Conservation (phyloP, 2,113 vertebrate species). For the Dascyllus trimaculatus region DNA sequence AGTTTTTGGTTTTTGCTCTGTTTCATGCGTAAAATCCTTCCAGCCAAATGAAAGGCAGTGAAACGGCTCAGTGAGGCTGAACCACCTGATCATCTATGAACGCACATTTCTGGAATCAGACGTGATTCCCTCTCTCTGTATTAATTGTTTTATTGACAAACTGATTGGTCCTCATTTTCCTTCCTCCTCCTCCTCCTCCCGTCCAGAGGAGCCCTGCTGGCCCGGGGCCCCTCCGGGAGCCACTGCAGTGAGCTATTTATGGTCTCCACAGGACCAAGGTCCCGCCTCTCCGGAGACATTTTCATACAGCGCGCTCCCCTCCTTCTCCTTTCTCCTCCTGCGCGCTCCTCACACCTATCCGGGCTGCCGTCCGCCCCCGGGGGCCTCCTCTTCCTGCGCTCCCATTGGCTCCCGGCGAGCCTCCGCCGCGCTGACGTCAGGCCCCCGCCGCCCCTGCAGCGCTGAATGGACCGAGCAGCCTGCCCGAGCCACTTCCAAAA, state of each 20-base stretch:
- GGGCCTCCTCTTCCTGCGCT: constrained; percentile 56
- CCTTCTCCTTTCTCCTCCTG: constrained; percentile 49
- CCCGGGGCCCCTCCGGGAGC: constrained; percentile 56
- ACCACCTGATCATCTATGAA: constrained; percentile 1
- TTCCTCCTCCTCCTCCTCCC: background rate
- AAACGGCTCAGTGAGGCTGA: background rate
- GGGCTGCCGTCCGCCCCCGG: constrained; percentile 58
- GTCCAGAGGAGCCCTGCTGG: constrained; percentile 34
- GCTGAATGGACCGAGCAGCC: constrained; percentile 92
- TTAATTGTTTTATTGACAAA: background rate
- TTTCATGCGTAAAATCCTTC: no score
- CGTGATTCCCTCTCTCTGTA: background rate
- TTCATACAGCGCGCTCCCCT: constrained; percentile 51
- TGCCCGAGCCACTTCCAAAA: constrained; percentile 81
- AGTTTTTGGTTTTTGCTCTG: background rate
- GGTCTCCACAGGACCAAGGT: constrained; percentile 60
- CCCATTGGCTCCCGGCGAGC: constrained; percentile 81
- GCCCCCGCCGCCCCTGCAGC: constrained; percentile 89
- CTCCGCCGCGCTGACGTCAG: constrained; percentile 91
- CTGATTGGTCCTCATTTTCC: background rate
- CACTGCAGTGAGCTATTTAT: constrained; percentile 83
- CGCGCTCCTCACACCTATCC: constrained; percentile 51
- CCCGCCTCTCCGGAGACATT: constrained; percentile 75
- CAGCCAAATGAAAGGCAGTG: background rate
- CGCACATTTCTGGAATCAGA: background rate